These are phyloP conservation scores for Pangasianodon gigas DNA, from an alignment of 2,113 vertebrate species.

Conservation along the genomic window DNA sequence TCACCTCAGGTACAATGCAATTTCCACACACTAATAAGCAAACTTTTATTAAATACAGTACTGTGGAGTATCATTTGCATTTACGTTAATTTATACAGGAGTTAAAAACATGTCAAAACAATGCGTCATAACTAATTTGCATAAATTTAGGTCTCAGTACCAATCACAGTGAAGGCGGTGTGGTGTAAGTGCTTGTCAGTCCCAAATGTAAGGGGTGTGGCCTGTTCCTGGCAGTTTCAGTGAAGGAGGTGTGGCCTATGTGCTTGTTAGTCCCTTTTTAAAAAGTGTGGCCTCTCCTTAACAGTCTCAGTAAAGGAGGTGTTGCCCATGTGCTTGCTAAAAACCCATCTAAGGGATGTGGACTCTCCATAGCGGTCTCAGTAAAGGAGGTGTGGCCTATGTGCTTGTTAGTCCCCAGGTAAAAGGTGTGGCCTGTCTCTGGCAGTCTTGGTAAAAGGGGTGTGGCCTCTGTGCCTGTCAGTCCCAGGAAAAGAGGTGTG, in stretches of 20 bases:
- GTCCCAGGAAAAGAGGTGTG: neutral
- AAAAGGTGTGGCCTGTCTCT: neutral
- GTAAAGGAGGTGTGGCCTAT: neutral
- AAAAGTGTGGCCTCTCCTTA: neutral
- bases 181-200: neutral
- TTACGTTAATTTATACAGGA: neutral
- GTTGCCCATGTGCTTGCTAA: neutral
- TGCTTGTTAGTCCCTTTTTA: neutral
- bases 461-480: neutral
- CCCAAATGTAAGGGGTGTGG: neutral
- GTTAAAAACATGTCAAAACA: neutral
- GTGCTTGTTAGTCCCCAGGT: neutral
- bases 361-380: neutral
- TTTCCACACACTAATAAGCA: neutral
- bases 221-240: neutral
- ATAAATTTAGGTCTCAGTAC: neutral
- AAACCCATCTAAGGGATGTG: neutral
- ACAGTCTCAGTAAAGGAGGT: neutral
- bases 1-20: conserved; percentile 88
- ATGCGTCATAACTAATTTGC: neutral
- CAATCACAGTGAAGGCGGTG: neutral
- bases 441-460: neutral
- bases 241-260: neutral
- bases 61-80: neutral
- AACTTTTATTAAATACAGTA: neutral